Conservation (phyloP, 2,797 vertebrate genomes). For the Manis javanica region DNA sequence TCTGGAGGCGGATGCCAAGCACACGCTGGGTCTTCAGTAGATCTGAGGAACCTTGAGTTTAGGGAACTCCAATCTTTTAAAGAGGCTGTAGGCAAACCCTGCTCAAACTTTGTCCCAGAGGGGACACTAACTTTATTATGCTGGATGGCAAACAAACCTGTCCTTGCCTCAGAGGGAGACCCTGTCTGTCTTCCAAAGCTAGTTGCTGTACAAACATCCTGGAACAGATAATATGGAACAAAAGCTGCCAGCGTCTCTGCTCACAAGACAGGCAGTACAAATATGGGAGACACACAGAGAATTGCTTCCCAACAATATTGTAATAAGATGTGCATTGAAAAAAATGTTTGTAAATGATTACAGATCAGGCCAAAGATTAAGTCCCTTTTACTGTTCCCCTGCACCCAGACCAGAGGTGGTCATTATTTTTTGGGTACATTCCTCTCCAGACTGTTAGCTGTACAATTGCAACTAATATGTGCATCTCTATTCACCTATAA, state of each 20-base stretch:
- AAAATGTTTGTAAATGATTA: neutral
- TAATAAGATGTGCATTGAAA: neutral
- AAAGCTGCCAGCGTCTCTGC: neutral
- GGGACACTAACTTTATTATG: neutral
- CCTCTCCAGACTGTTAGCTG: neutral
- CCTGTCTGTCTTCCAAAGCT: neutral
- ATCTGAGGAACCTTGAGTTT: neutral
- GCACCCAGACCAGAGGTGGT: neutral
- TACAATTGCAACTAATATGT: neutral
- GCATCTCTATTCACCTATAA: too few species aligned
- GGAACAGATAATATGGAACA: neutral
- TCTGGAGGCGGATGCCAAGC: neutral
- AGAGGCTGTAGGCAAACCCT: neutral
- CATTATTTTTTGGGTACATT: neutral
- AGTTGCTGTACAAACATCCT: neutral
- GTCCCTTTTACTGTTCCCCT: neutral
- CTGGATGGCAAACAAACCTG: neutral
- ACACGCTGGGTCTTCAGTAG: neutral
- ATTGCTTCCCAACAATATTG: neutral
- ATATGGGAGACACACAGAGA: neutral
- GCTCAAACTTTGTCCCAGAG: neutral
- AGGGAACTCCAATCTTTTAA: neutral
- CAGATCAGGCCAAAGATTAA: neutral
- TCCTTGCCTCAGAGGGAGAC: neutral
- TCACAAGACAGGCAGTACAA: neutral